Evolutionary conservation across 1,140 invertebrate genomes (phyloP).

Genomic region (Drosophila lowei): DNA sequence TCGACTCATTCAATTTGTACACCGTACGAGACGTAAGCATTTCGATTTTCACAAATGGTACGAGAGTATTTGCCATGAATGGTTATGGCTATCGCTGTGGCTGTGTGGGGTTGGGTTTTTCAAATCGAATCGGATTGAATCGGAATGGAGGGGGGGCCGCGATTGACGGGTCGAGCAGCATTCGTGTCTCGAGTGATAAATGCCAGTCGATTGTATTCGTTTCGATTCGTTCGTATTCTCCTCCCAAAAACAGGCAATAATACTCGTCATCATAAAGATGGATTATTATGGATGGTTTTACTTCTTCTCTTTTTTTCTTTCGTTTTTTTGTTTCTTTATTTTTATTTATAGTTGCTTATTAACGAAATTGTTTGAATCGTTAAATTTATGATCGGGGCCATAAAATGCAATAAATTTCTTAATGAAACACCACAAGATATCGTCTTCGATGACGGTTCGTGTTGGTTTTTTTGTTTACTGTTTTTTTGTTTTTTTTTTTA

Average conservation of each 20-base stretch:
- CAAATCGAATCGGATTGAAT: slow-evolving; percentile 7
- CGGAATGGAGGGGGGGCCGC: slow-evolving; percentile 34
- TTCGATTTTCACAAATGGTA: slow-evolving; percentile 55
- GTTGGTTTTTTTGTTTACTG: slow-evolving; percentile 22
- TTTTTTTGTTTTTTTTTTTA: no score
- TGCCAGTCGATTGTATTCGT: slow-evolving; percentile 49
- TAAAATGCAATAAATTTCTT: slow-evolving; percentile 62
- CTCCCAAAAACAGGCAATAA: slow-evolving; percentile 27
- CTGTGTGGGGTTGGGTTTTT: no score
- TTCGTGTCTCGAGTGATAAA: slow-evolving; percentile 58
- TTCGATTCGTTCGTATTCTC: background rate
- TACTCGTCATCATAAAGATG: slow-evolving; percentile 18
- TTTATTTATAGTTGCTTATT: slow-evolving; percentile 72
- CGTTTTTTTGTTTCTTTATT: slow-evolving; percentile 2
- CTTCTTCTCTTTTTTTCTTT: slow-evolving; percentile 5
- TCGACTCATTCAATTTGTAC: slow-evolving; percentile 71
- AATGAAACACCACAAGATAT: slow-evolving; percentile 56
- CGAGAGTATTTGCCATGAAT: slow-evolving; percentile 30
- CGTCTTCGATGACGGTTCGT: slow-evolving; percentile 11
- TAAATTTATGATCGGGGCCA: slow-evolving; percentile 61
- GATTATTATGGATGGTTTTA: slow-evolving; percentile 13
- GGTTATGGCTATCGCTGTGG: slow-evolving; percentile 27
- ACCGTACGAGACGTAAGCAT: slow-evolving; percentile 56
- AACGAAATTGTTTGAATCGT: slow-evolving; percentile 73
- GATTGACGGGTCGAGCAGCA: slow-evolving; percentile 36